Conservation (phyloP, 1,140 invertebrate genomes). For the Ruditapes philippinarum region DNA sequence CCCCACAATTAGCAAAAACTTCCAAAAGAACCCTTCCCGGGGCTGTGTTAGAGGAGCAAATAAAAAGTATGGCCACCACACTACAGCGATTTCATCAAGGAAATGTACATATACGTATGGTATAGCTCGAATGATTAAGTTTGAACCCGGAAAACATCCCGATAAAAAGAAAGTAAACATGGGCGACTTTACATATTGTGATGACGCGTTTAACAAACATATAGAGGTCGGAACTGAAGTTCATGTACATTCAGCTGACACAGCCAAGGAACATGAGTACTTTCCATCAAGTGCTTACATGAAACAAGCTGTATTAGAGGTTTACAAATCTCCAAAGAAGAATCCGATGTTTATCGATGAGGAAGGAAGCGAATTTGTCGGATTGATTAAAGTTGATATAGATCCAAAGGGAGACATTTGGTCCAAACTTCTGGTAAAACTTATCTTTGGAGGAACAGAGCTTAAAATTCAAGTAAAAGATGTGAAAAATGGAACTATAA, state of each 20-base stretch:
- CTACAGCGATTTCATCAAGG: background rate
- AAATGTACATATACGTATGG: constrained; percentile 40
- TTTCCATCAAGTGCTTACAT: background rate
- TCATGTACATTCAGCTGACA: background rate
- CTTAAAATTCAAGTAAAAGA: constrained; percentile 51
- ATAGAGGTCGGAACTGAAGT: constrained; percentile 42
- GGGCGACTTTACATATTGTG: background rate
- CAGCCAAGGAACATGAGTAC: constrained; percentile 2
- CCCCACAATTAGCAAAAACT: too few relatives aligned
- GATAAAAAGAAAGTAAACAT: constrained; percentile 20
- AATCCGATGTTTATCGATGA: constrained; percentile 14
- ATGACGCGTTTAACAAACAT: constrained; percentile 48
- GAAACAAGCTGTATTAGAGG: constrained; percentile 39
- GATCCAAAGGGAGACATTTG: background rate
- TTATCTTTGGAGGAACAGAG: constrained; percentile 51
- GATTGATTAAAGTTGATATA: background rate
- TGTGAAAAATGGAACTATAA: constrained; percentile 14
- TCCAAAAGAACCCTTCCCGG: constrained; percentile 27
- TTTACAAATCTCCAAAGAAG: background rate
- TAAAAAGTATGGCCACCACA: constrained; percentile 35
- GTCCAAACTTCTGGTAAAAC: background rate
- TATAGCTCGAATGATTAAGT: constrained; percentile 26
- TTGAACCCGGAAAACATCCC: constrained; percentile 1
- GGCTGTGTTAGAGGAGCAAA: constrained; percentile 38
- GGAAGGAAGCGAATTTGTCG: background rate